phyloP scores from a whole-genome alignment of 2,888 invertebrate species.

The Spicauda simplicius region DNA sequence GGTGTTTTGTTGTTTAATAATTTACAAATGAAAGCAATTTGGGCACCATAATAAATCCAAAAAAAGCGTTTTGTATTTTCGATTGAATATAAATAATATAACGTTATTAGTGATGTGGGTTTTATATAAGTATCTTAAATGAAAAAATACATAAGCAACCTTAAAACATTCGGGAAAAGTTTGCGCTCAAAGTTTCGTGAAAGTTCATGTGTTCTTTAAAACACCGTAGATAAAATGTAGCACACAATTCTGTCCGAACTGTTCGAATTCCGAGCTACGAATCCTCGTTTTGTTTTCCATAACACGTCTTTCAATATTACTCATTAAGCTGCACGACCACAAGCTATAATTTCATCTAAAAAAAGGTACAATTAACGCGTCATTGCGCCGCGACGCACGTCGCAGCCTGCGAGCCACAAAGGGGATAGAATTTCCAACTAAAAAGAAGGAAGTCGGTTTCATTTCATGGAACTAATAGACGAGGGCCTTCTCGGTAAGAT shows the following conservation, averaged over 20 bases:
- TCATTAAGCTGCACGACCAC: slow-evolving; percentile 20
- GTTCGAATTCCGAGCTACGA: slow-evolving; percentile 3
- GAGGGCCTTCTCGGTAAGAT: slow-evolving; percentile 41
- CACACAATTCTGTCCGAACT: neutral
- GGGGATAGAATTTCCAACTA: slow-evolving; percentile 35
- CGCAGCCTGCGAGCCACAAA: slow-evolving; percentile 29
- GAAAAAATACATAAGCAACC: too few species aligned
- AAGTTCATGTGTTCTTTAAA: too few species aligned
- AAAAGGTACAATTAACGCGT: slow-evolving; percentile 33
- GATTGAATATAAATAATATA: too few species aligned
- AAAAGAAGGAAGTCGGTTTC: slow-evolving; percentile 29
- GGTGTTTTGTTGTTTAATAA: neutral
- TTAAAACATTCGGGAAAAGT: too few species aligned
- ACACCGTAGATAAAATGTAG: too few species aligned
- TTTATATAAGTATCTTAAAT: too few species aligned
- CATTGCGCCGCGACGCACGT: slow-evolving; percentile 16
- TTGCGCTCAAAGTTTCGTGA: too few species aligned
- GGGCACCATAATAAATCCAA: too few species aligned
- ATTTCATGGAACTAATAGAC: slow-evolving; percentile 43
- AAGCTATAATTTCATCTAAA: slow-evolving; percentile 32
- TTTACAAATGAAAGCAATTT: too few species aligned
- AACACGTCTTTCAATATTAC: slow-evolving; percentile 15
- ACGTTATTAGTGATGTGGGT: too few species aligned
- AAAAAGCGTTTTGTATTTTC: too few species aligned
- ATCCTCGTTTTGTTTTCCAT: neutral